Base-by-base conservation (phyloP, 2,888 invertebrate genomes). In the Lasioglossum vierecki region DNA sequence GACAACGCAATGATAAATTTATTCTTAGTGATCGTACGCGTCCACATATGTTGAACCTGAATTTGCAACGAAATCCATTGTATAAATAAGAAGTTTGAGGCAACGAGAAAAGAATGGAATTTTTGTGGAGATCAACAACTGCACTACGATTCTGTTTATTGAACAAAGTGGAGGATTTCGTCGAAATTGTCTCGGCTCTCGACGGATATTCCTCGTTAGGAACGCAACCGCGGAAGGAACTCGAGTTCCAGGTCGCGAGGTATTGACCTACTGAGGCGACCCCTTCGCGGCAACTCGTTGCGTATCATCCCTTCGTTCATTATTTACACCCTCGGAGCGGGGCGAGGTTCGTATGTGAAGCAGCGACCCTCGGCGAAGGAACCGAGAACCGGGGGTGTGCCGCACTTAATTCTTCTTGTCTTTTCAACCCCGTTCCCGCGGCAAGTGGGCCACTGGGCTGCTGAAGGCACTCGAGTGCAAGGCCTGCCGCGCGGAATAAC, bases 381-480 rank as follows among this genome's bases (percentile, higher is more conserved):
- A 77, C 80, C 80, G 80, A 46, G 82, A 86, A 75, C 53, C 72
- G 86, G 86, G 84, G 80, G 80, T 83, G 84, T 76, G 79, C 85
- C 82, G 84, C 88, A 88, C 90, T 91, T 91, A 89, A 91, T 91
- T 91, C 90, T 90, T 86, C 91, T 91, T 90, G 90, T 91, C 91
- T 91, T 91, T 89, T 84, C 90, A 90, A 87, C 88, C 88, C 88
- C 85, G 84, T 90, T 89, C 82, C 91, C 92, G 91, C 91, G 60
- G 92, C 86, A 88, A 88, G 92, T 94, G 92, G 93, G 93, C 93
- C 92, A 94, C 88, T 94, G 92, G 94, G 92, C 92, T 93, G 92
- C 85, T 87, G 78, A 83, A 90, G 76, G 80, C 83, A 86, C 79
- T 83, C 80, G 79, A 84, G 77, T 73, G 84, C 88, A 80, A 88